A percentile compares a stretch with the other conserved stretches of the same genome.
phyloP scores from a whole-genome alignment of 2,888 invertebrate species.

The Cephus pulcher region DNA sequence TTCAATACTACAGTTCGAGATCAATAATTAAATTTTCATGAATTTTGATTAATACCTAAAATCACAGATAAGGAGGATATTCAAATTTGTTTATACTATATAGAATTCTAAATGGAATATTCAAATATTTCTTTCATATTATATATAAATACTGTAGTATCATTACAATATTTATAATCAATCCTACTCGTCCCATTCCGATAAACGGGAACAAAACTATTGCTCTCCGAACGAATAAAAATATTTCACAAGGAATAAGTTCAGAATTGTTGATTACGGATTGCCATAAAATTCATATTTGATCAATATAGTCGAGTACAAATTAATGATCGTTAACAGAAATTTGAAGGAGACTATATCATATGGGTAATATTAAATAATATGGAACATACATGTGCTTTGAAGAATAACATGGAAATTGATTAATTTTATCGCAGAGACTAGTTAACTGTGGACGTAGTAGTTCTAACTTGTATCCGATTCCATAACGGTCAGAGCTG shows the following conservation, averaged over 20 bases:
- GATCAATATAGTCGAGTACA: background rate
- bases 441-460: constrained; percentile 69
- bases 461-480: constrained; percentile 67
- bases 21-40: too few relatives aligned
- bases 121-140: background rate
- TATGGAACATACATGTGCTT: constrained; percentile 67
- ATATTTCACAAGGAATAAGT: background rate
- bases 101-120: background rate
- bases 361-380: too few relatives aligned
- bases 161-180: background rate
- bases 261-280: background rate
- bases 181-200: too few relatives aligned
- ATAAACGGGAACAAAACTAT: too few relatives aligned
- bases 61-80: too few relatives aligned
- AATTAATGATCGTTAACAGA: background rate
- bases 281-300: background rate
- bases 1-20: background rate
- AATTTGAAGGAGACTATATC: background rate
- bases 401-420: constrained; percentile 67
- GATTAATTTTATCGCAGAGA: constrained; percentile 68
- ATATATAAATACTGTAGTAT: background rate
- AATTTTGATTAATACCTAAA: too few relatives aligned
- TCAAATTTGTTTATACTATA: too few relatives aligned
- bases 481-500: constrained; percentile 46
- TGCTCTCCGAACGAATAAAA: too few relatives aligned